Evolutionary conservation across 2,113 vertebrate genomes (phyloP), one percentile per base, ranked within the genome.

Genomic region (Henicopernis longicauda): DNA sequence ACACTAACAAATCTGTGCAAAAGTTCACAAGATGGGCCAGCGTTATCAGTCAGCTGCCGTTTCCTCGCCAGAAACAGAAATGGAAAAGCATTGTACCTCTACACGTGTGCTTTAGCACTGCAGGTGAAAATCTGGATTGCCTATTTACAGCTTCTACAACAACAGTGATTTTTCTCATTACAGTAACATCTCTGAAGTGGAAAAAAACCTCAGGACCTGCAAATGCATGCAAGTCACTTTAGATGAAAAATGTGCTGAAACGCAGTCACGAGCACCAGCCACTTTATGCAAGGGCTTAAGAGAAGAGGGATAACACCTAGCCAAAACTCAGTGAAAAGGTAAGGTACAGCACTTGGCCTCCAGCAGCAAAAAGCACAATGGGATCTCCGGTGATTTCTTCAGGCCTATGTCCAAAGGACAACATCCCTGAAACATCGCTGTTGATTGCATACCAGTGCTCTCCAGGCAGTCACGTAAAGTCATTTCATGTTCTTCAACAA

Each of bases 11-110:
- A 92, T 97, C 98, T 97, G 97, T 97, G 98, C 98, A n/a, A 95
- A 98, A 97, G 98, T 98, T 98, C 98, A 98, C 98, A 97, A 95
- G 98, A 97, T 76, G 93, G 86, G 90, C 49, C 84, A 34, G 40
- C 5, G 7, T 12, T 29, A 34, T 29, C 38, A 12, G 65, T 25
- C 47, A 67, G 95, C 93, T 89, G 95, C 96, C 70, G 0, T 3
- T n/a, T 57, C 76, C 82, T 81, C 10, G 6, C 34, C 58, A 71
- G 73, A 26, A 67, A 31, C 6, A 3, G 67, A 13, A 54, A 29
- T 78, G 61, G 52, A 52, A 21, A 57, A 34, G 52, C 7, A 9
- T 23, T 40, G 65, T 5, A 58, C 9, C 42, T 49, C 34, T 16
- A 11, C n/a, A 6, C 11, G 6, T 3, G 32, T 16, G 61, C 16